phyloP scores from a whole-genome alignment of 2,797 vertebrate species.

The Streptopelia turtur region DNA sequence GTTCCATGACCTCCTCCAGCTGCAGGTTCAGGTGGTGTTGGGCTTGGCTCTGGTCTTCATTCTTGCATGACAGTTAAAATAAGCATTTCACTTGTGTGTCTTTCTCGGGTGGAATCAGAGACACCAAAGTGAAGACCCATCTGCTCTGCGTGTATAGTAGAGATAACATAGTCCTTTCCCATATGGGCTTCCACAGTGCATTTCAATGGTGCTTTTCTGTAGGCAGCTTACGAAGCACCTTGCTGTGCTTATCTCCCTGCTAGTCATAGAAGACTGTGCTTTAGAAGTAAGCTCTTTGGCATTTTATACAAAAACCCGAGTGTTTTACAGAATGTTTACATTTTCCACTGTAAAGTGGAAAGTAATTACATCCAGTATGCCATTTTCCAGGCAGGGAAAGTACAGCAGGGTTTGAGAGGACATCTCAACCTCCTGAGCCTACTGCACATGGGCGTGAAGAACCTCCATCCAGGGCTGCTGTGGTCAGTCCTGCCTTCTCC shows the following conservation, averaged over 20 bases:
- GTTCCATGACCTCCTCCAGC: background rate
- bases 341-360: background rate
- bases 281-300: background rate
- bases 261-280: background rate
- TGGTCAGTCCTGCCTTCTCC: background rate
- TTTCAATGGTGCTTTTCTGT: background rate
- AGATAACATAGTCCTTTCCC: background rate
- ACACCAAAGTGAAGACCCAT: background rate
- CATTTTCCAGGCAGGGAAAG: background rate
- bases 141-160: background rate
- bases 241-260: background rate
- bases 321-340: background rate
- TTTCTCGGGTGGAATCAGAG: background rate
- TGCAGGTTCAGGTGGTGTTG: background rate
- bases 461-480: background rate
- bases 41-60: background rate
- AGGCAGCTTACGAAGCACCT: background rate
- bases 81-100: background rate
- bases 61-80: background rate
- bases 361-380: background rate
- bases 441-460: rapidly evolving
- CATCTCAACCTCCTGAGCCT: background rate
- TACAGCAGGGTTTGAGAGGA: background rate
- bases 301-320: background rate
- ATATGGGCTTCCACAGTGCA: background rate